phyloP scores from a whole-genome alignment of 2,797 vertebrate genomes.

The Triplophysa bombifrons region DNA sequence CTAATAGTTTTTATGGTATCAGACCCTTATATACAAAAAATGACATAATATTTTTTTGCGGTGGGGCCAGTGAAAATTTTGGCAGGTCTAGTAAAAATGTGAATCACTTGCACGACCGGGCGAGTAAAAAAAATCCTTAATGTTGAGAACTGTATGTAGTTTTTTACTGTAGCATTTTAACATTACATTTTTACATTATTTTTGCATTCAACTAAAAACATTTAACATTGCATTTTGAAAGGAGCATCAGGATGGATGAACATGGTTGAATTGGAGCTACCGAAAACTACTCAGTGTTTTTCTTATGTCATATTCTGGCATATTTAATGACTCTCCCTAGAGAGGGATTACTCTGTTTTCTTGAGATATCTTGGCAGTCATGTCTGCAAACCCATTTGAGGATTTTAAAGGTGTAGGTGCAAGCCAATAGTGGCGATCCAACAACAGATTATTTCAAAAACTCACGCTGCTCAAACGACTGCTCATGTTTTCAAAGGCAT shows the following conservation, averaged over 20 bases:
- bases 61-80: no score
- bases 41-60: no score
- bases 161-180: no score
- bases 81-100: no score
- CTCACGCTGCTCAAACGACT: not conserved
- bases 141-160: no score
- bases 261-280: not conserved
- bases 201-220: no score
- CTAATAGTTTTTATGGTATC: no score
- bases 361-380: constrained; percentile 20
- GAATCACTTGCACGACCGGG: no score
- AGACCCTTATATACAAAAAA: no score
- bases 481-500: not conserved
- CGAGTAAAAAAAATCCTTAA: no score
- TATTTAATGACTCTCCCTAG: constrained; percentile 7
- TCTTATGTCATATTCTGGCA: not conserved
- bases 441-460: constrained; percentile 7
- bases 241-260: not conserved
- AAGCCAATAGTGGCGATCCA: constrained; percentile 2
- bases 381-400: constrained; percentile 28
- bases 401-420: constrained; percentile 20
- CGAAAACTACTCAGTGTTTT: not conserved
- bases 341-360: constrained; percentile 10
- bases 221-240: not conserved
- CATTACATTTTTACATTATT: no score